phyloP scores from a whole-genome alignment of 2,888 invertebrate species.

The Dicycla oo region DNA sequence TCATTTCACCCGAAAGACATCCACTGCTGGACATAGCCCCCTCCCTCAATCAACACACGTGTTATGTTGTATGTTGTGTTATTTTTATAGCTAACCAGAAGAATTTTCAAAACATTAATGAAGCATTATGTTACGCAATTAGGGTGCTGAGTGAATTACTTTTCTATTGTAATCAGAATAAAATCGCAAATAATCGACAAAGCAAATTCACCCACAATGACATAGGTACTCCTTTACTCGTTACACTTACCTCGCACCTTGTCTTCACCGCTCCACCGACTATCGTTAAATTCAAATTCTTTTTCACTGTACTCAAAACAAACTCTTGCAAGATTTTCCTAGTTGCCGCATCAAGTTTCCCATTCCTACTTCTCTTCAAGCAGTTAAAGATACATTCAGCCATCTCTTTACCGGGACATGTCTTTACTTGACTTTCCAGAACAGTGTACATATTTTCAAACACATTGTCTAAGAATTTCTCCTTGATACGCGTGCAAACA shows the following conservation, averaged over 20 bases:
- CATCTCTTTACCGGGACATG: conserved; percentile 77
- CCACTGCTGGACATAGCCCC: too few relatives aligned
- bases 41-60: not conserved
- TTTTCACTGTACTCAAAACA: conserved; percentile 79
- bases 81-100: not conserved
- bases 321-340: conserved; percentile 80
- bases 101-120: not conserved
- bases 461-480: conserved; percentile 83
- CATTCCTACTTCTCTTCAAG: conserved; percentile 81
- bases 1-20: too few relatives aligned
- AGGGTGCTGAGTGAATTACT: not conserved
- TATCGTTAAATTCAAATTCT: conserved; percentile 84
- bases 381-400: conserved; percentile 78
- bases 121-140: not conserved
- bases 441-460: conserved; percentile 87
- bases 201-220: not conserved
- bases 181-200: not conserved
- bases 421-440: conserved; percentile 77
- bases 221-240: not conserved
- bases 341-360: conserved; percentile 80
- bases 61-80: too few relatives aligned
- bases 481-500: conserved; percentile 80
- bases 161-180: not conserved
- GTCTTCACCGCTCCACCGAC: conserved; percentile 87
- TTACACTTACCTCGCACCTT: conserved; percentile 81